phyloP scores from a whole-genome alignment of 2,113 vertebrate species.

The Progne subis region DNA sequence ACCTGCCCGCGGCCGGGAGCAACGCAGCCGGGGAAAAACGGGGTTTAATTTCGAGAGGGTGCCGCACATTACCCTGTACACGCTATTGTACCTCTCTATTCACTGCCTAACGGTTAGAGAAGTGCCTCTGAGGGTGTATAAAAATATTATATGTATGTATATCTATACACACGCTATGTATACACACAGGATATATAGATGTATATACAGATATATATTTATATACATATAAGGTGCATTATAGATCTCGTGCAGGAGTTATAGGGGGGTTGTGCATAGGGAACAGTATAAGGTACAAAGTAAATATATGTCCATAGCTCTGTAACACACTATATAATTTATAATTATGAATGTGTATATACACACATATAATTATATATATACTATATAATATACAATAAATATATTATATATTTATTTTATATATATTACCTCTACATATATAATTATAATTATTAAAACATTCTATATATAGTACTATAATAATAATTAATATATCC shows the following conservation, averaged over 20 bases:
- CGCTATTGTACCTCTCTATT: fast-evolving
- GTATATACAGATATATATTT: neutral
- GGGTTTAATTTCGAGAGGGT: fast-evolving
- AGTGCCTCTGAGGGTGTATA: neutral
- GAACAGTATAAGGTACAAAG: neutral
- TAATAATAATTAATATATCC: too few relatives aligned
- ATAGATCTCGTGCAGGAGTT: neutral
- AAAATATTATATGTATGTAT: neutral
- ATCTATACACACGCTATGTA: neutral
- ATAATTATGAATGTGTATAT: too few relatives aligned
- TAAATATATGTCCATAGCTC: neutral
- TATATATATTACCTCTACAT: too few relatives aligned
- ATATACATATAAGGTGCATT: neutral
- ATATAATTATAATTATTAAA: neutral
- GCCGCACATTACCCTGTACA: neutral
- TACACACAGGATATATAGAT: neutral
- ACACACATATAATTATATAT: neutral
- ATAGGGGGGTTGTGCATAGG: neutral
- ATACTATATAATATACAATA: too few relatives aligned
- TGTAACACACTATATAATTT: neutral
- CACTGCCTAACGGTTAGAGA: fast-evolving
- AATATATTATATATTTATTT: too few relatives aligned
- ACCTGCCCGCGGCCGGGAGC: neutral
- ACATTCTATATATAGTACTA: too few relatives aligned
- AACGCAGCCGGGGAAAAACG: fast-evolving